Conservation (phyloP, 2,888 invertebrate species). For the Noctua janthina region DNA sequence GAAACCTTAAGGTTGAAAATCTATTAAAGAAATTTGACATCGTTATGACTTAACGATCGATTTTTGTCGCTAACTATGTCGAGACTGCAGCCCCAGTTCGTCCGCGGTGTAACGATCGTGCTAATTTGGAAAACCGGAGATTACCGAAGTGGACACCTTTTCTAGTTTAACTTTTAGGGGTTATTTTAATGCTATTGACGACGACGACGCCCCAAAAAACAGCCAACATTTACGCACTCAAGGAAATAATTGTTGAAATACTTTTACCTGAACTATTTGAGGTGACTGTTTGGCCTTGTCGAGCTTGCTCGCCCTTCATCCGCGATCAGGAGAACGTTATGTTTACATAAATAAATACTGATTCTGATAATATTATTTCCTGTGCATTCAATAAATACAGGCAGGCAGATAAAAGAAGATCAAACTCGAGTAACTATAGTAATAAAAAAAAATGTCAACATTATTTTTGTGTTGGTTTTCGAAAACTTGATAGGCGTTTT, state of each 20-base stretch:
- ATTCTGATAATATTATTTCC: slow-evolving; percentile 8
- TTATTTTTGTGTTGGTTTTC: not conserved
- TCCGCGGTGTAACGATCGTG: not conserved
- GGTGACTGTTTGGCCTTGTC: slow-evolving; percentile 32
- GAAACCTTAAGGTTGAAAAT: too few relatives aligned
- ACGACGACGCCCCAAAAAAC: not conserved
- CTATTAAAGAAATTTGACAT: too few relatives aligned
- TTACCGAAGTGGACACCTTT: not conserved
- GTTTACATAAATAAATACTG: not conserved
- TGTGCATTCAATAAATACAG: not conserved
- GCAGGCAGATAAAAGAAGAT: not conserved
- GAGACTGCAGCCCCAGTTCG: too few relatives aligned
- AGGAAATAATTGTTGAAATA: not conserved
- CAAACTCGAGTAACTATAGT: not conserved
- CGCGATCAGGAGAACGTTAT: slow-evolving; percentile 38
- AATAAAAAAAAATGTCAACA: not conserved
- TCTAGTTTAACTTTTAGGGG: not conserved
- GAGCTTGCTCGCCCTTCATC: slow-evolving; percentile 35
- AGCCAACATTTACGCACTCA: not conserved
- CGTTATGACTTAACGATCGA: too few relatives aligned
- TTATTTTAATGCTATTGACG: not conserved
- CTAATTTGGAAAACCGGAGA: not conserved
- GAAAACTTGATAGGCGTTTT: not conserved
- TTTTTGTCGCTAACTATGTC: too few relatives aligned
- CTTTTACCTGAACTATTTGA: slow-evolving; percentile 11